Evolutionary conservation across 2,797 vertebrate species (phyloP).

Genomic region (Neosilurus hyrtlii): DNA sequence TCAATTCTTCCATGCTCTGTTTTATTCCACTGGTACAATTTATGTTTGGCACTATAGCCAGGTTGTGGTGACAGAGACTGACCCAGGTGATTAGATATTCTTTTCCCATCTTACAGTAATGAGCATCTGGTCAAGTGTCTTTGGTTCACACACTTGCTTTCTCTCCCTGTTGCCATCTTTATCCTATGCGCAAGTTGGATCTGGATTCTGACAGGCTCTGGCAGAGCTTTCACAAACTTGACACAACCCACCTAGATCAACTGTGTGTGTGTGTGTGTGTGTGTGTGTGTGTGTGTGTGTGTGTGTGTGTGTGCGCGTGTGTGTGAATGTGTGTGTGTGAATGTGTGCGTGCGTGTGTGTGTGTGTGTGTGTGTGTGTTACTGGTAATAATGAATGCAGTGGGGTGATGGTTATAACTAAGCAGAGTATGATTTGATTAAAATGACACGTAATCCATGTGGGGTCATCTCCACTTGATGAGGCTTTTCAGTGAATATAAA

Average conservation of each 20-base stretch:
- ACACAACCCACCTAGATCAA: slow-evolving; percentile 52
- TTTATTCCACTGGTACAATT: slow-evolving; percentile 45
- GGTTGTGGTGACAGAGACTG: slow-evolving; percentile 62
- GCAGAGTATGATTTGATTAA: slow-evolving; percentile 46
- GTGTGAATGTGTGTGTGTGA: slow-evolving; percentile 26
- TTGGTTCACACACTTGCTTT: slow-evolving; percentile 24
- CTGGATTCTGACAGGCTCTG: slow-evolving; percentile 64
- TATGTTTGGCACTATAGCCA: slow-evolving; percentile 54
- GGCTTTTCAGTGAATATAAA: slow-evolving; percentile 39
- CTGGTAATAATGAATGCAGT: neutral
- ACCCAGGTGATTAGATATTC: slow-evolving; percentile 49
- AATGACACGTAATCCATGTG: slow-evolving; percentile 47
- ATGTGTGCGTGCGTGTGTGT: neutral
- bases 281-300: too few relatives aligned
- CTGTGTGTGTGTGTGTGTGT: slow-evolving; percentile 38
- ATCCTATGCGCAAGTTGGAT: slow-evolving; percentile 55
- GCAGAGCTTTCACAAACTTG: slow-evolving; percentile 64
- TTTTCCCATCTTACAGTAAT: slow-evolving; percentile 63
- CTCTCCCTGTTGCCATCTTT: slow-evolving; percentile 51
- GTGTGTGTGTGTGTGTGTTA: neutral
- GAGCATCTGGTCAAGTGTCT: slow-evolving; percentile 54
- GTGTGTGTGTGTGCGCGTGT: too few relatives aligned
- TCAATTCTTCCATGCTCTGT: slow-evolving; percentile 33
- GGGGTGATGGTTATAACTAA: slow-evolving; percentile 33
- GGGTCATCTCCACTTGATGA: slow-evolving; percentile 25